Evolutionary conservation across 1,140 invertebrate species (phyloP), one percentile per base, ranked within the genome.

Genomic region (Galleria mellonella): DNA sequence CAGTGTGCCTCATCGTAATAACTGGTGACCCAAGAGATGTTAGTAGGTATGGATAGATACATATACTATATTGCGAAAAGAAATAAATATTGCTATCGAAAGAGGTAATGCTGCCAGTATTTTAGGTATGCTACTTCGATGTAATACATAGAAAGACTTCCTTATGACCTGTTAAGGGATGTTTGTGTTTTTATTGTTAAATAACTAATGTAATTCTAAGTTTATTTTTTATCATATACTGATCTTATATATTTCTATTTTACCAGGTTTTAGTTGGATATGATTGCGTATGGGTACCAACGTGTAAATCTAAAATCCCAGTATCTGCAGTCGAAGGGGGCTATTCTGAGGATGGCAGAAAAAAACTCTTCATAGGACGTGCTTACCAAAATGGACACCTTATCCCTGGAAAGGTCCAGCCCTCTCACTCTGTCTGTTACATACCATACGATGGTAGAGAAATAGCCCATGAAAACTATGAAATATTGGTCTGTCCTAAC

Each of bases 401-500:
- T 3, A 87, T 92, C 42, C 90, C 91, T 29, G 92, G 92, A 9
- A 94, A 94, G 74, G 57, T 70, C 0, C 92, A 93, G 58, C 89
- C 91, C 0, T 91, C 90, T 1, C 94, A 94, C 56, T 87, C 88
- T n/a, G 88, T 91, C 0, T 91, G 89, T 63, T 96, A 95, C 61
- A 70, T 95, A 4, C 65, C 93, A 23, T 95, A 90, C 89, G 91
- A 92, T 7, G 93, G 92, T 12, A 81, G 69, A 10, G 94, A 96
- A 72, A 35, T 71, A n/a, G 51, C 47, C 6, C 9, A 43, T 0
- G 40, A 47, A 0, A 44, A 55, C 9, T 78, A 59, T 54, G 70
- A 78, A 43, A 63, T 78, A 10, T 37, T 78, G 11, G 38, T 73
- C 0, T 32, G 53, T 93, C 66, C 89, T 81, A 3, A 88, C 90